A percentile compares a stretch with the other conserved stretches of the same genome.
These are phyloP conservation scores for Sylvilagus floridanus DNA, from an alignment of 2,797 vertebrate genomes.

Conservation along the genomic window DNA sequence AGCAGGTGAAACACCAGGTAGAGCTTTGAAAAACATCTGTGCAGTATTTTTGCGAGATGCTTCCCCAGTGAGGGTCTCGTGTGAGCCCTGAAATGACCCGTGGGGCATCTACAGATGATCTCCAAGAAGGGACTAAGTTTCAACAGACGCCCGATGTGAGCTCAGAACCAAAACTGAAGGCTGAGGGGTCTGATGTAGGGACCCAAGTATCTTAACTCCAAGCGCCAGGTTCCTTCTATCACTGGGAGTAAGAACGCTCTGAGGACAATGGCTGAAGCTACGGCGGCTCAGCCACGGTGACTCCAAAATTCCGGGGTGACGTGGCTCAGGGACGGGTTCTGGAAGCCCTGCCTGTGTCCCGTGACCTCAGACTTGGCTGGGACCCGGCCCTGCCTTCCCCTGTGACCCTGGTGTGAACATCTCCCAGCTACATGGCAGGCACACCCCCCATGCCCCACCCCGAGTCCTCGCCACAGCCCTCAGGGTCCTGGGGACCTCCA, in stretches of 20 bases:
- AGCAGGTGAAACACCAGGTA: neutral
- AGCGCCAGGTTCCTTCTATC: neutral
- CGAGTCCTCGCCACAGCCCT: neutral
- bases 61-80: neutral
- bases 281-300: neutral
- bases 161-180: neutral
- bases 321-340: too few relatives aligned
- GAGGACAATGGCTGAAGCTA: neutral
- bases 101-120: neutral
- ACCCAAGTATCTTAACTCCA: neutral
- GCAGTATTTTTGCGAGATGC: neutral
- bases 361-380: neutral
- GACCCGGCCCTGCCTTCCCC: too few relatives aligned
- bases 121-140: too few relatives aligned
- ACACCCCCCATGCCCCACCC: accelerated
- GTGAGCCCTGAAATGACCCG: neutral
- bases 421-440: accelerated
- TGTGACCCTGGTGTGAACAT: too few relatives aligned
- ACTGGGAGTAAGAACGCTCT: neutral
- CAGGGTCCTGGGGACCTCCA: neutral
- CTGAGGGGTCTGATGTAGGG: neutral
- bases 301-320: neutral
- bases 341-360: neutral
- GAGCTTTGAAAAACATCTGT: too few relatives aligned
- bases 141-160: accelerated